These are phyloP conservation scores for Kryphioiulus occultus DNA, from an alignment of 2,888 invertebrate genomes.

Conservation along the genomic window DNA sequence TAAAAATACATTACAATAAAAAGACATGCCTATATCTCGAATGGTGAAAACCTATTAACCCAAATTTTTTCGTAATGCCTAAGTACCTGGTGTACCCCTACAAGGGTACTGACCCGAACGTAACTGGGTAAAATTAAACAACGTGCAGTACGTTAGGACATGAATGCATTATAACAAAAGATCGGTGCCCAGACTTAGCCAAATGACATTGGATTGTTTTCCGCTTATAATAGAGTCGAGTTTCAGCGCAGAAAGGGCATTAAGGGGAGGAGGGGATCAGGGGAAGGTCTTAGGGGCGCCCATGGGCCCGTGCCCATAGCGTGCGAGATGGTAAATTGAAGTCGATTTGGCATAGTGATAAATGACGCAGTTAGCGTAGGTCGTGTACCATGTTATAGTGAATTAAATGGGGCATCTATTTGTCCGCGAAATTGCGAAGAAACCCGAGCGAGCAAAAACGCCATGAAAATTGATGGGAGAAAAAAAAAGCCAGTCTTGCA, in stretches of 20 bases:
- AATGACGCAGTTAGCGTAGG: constrained; percentile 15
- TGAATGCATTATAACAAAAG: too few species aligned
- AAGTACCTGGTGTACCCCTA: too few species aligned
- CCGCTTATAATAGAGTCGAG: neutral
- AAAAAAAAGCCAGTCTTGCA: neutral
- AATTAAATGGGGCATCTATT: constrained; percentile 18
- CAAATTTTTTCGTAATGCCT: too few species aligned
- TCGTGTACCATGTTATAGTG: constrained; percentile 7
- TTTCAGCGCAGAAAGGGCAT: neutral
- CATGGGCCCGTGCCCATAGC: neutral
- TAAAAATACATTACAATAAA: too few species aligned
- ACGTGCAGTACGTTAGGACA: too few species aligned
- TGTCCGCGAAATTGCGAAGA: neutral
- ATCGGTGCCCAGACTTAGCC: too few species aligned
- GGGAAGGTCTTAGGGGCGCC: too few species aligned
- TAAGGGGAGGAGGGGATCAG: neutral
- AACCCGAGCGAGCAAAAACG: neutral
- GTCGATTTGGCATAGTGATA: constrained; percentile 17
- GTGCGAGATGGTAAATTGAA: constrained; percentile 4
- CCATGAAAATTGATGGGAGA: constrained; percentile 18
- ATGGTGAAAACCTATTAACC: too few species aligned
- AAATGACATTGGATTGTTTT: neutral
- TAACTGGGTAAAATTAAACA: too few species aligned
- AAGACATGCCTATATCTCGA: too few species aligned
- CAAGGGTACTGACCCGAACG: too few species aligned